A percentile compares a stretch with the other conserved stretches of the same genome.
Evolutionary conservation across 2,113 vertebrate species (phyloP).

Genomic region (Mesocricetus auratus): DNA sequence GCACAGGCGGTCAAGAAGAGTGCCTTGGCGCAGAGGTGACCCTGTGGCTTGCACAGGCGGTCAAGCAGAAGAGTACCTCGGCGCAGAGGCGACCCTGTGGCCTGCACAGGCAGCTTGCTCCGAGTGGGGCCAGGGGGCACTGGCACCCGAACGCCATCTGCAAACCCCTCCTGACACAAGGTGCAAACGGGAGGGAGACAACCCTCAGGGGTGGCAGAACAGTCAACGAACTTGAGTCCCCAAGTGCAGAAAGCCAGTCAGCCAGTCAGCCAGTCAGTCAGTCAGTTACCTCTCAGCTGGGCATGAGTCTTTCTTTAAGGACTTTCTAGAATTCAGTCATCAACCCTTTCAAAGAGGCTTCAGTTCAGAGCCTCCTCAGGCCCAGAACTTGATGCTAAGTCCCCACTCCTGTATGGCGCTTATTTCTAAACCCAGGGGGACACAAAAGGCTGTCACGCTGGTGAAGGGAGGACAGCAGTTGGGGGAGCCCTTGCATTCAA

Average conservation of each 20-base stretch:
- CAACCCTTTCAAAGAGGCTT: neutral
- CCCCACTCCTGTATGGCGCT: neutral
- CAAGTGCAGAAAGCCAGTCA: neutral
- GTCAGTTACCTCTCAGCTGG: neutral
- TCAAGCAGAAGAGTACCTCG: neutral
- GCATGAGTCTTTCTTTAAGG: neutral
- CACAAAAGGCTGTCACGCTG: rapidly evolving
- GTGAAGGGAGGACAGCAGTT: too few relatives aligned
- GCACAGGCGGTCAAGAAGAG: neutral
- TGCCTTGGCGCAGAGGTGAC: rapidly evolving
- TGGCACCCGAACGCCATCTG: rapidly evolving
- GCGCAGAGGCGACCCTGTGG: too few relatives aligned
- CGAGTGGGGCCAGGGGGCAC: neutral
- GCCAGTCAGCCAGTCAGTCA: too few relatives aligned
- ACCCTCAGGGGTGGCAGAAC: rapidly evolving
- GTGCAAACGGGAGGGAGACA: neutral
- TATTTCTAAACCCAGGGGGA: too few relatives aligned
- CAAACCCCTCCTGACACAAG: rapidly evolving
- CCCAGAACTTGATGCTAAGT: neutral
- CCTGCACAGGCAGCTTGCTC: rapidly evolving
- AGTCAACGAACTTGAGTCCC: rapidly evolving
- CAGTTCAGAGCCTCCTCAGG: neutral
- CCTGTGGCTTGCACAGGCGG: neutral
- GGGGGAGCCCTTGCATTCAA: neutral
- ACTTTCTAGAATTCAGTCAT: neutral